These are phyloP conservation scores for Ecliptopera silaceata DNA, from an alignment of 2,888 invertebrate genomes.

Conservation along the genomic window DNA sequence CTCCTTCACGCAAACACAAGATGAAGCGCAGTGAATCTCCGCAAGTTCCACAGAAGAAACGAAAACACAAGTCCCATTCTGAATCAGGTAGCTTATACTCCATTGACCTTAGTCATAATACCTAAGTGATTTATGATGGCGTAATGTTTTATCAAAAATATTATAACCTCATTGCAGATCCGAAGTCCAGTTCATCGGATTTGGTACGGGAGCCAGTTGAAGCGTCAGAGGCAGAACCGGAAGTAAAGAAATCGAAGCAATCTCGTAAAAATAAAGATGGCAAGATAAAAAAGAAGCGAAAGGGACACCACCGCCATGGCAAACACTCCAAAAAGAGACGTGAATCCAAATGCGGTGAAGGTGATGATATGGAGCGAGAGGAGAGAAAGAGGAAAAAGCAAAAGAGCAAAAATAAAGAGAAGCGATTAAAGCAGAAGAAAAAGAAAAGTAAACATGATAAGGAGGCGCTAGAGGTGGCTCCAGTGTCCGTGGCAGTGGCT, in stretches of 20 bases:
- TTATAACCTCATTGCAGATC: constrained; percentile 45
- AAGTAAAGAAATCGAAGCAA: constrained; percentile 59
- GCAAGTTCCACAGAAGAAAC: constrained; percentile 59
- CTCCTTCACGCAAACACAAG: constrained; percentile 74
- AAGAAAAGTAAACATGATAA: constrained; percentile 70
- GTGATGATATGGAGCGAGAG: constrained; percentile 54
- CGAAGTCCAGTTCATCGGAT: constrained; percentile 62
- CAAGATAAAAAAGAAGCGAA: constrained; percentile 75
- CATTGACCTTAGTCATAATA: neutral
- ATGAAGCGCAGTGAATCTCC: constrained; percentile 68
- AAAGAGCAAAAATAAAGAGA: constrained; percentile 68
- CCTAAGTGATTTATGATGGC: neutral
- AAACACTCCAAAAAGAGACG: constrained; percentile 77
- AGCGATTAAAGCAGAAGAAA: constrained; percentile 76
- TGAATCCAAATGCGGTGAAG: constrained; percentile 59
- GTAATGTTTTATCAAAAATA: neutral
- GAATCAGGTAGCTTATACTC: constrained; percentile 48
- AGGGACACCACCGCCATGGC: constrained; percentile 71
- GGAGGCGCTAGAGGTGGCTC: constrained; percentile 1
- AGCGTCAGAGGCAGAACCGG: constrained; percentile 16
- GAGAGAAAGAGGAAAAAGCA: constrained; percentile 68
- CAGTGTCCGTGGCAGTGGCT: constrained; percentile 22
- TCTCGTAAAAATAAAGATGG: constrained; percentile 69
- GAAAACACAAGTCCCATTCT: constrained; percentile 69
- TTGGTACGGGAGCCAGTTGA: constrained; percentile 41